A percentile compares a stretch with the other conserved stretches of the same genome.
phyloP scores from a whole-genome alignment of 2,797 vertebrate species.

The Spinibarbus caldwelli region DNA sequence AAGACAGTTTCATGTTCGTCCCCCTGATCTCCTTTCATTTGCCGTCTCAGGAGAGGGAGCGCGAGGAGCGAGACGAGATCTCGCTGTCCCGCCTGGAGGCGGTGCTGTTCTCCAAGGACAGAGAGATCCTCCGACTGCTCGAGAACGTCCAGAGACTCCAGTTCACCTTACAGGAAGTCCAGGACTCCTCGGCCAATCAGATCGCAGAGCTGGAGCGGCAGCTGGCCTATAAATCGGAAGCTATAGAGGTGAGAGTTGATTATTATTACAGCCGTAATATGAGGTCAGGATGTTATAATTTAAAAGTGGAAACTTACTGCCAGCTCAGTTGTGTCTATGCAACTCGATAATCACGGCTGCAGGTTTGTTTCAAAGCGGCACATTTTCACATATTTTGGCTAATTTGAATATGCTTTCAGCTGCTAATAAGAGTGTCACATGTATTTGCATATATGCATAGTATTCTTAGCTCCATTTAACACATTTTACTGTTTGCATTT shows the following conservation, averaged over 20 bases:
- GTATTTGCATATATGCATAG: not conserved
- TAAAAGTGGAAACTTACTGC: not conserved
- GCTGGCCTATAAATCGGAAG: conserved; percentile 87
- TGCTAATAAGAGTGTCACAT: not conserved
- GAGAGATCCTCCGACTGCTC: conserved; percentile 91
- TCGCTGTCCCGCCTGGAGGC: conserved; percentile 86
- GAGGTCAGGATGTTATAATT: not conserved
- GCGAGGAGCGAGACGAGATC: conserved; percentile 79
- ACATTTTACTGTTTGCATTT: not conserved
- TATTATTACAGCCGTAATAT: no score
- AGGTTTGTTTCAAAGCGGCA: not conserved
- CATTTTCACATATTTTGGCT: not conserved
- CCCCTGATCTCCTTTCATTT: conserved; percentile 20
- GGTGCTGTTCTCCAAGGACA: conserved; percentile 89
- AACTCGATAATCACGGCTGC: not conserved
- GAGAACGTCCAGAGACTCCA: conserved; percentile 93
- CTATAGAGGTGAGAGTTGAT: conserved; percentile 90
- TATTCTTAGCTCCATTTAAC: not conserved
- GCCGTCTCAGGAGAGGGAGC: conserved; percentile 77
- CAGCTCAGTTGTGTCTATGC: no score
- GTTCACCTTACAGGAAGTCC: conserved; percentile 92
- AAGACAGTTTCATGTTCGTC: conserved; percentile 11
- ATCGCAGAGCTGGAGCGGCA: conserved; percentile 92
- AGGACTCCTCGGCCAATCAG: conserved; percentile 92
- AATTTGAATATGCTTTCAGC: not conserved